Conservation (phyloP, 2,888 invertebrate genomes). For the Acleris sparsana region DNA sequence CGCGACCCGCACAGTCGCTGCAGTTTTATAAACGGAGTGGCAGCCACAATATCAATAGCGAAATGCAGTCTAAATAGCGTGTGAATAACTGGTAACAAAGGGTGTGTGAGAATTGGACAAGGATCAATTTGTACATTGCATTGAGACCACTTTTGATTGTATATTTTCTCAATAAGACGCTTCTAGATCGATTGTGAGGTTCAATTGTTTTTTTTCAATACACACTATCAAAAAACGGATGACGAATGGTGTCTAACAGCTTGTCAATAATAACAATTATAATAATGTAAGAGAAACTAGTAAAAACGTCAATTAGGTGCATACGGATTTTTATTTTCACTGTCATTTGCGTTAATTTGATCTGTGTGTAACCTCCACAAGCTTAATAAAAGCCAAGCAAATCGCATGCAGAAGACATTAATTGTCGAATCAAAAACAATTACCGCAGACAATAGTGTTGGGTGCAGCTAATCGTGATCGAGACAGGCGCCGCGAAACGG, state of each 20-base stretch:
- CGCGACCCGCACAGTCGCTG: slow-evolving; percentile 52
- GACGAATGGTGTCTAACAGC: no score
- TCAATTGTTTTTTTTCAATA: no score
- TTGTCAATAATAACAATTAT: no score
- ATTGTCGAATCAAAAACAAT: slow-evolving; percentile 31
- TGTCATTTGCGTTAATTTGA: neutral
- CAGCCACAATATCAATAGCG: slow-evolving; percentile 10
- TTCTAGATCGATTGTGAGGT: no score
- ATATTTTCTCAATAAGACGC: no score
- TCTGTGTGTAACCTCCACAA: neutral
- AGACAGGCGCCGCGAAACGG: slow-evolving; percentile 62
- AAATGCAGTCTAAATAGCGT: slow-evolving; percentile 5
- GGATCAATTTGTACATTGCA: no score
- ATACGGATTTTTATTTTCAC: no score
- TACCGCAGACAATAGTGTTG: slow-evolving; percentile 67
- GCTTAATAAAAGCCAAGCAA: slow-evolving; percentile 12
- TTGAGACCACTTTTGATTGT: no score
- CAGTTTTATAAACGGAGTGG: slow-evolving; percentile 16
- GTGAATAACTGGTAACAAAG: slow-evolving; percentile 4
- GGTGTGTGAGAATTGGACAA: no score
- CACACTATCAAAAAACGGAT: no score
- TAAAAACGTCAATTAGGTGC: no score
- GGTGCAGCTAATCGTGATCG: slow-evolving; percentile 62
- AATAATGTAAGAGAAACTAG: no score
- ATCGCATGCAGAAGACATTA: slow-evolving; percentile 19